Evolutionary conservation across 2,888 invertebrate species (phyloP).

Genomic region (Patella pellucida): DNA sequence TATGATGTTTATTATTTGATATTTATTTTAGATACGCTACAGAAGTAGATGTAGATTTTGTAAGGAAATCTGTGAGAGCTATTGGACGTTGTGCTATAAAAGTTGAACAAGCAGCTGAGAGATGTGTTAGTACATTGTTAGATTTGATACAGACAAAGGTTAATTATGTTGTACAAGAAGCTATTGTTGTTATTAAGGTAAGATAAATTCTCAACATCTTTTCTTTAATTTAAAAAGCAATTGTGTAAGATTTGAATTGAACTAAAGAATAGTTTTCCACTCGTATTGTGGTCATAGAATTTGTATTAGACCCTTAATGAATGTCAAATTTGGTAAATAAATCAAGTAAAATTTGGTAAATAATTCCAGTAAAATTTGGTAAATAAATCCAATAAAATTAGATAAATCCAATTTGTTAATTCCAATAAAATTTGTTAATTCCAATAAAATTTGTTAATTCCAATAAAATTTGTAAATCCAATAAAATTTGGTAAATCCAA

Average conservation of each 20-base stretch:
- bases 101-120: conserved; percentile 96
- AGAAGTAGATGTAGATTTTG: conserved; percentile 99
- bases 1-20: not conserved
- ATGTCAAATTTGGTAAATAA: no score
- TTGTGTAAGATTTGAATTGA: not conserved
- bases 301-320: not conserved
- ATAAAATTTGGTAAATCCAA: no score
- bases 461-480: no score
- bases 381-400: no score
- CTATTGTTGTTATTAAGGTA: conserved; percentile 96
- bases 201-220: not conserved
- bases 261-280: not conserved
- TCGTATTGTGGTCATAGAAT: not conserved
- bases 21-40: conserved; percentile 82
- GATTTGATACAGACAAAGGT: conserved; percentile 99
- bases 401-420: no score
- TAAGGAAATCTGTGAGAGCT: conserved; percentile 97
- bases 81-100: conserved; percentile 99
- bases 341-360: no score
- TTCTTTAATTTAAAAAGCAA: not conserved
- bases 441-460: no score
- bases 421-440: no score
- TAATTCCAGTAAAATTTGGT: no score
- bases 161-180: conserved; percentile 99
- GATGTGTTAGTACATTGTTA: conserved; percentile 96